Percentiles rank a stretch among this genome's conserved stretches.
phyloP scores from a whole-genome alignment of 2,888 invertebrate species.

The Parnassius mnemosyne region DNA sequence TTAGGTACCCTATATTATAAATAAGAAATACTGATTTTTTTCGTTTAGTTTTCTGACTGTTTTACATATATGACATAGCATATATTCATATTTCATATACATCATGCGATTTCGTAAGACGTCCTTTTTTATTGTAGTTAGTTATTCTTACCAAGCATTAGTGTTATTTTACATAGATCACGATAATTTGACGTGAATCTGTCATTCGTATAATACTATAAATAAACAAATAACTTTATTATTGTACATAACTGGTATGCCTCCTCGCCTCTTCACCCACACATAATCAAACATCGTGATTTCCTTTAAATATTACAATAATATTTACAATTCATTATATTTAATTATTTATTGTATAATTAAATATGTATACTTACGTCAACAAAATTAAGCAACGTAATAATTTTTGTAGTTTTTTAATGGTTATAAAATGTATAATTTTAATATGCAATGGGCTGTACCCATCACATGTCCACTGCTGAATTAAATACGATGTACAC shows the following conservation, averaged over 20 bases:
- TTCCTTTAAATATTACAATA: slow-evolving; percentile 28
- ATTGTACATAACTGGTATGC: slow-evolving; percentile 12
- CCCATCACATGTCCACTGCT: too few species aligned
- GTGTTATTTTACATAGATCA: not conserved
- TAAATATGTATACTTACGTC: slow-evolving; percentile 15
- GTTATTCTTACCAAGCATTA: not conserved
- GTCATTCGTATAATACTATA: slow-evolving; percentile 6
- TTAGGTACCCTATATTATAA: too few species aligned
- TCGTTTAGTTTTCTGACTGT: too few species aligned
- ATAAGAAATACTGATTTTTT: too few species aligned
- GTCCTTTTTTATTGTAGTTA: too few species aligned
- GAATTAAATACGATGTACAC: too few species aligned
- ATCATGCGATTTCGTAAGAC: too few species aligned
- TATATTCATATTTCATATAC: too few species aligned
- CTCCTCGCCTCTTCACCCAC: slow-evolving; percentile 27
- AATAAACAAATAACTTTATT: slow-evolving; percentile 25
- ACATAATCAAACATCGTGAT: slow-evolving; percentile 29
- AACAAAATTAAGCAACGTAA: slow-evolving; percentile 8
- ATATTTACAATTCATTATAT: not conserved
- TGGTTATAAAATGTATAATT: too few species aligned
- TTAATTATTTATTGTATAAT: too few species aligned
- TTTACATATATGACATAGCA: too few species aligned
- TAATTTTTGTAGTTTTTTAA: not conserved
- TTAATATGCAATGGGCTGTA: too few species aligned
- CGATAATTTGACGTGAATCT: slow-evolving; percentile 1